These are phyloP conservation scores for Nasonia oneida DNA, from an alignment of 2,888 invertebrate genomes.

Conservation along the genomic window DNA sequence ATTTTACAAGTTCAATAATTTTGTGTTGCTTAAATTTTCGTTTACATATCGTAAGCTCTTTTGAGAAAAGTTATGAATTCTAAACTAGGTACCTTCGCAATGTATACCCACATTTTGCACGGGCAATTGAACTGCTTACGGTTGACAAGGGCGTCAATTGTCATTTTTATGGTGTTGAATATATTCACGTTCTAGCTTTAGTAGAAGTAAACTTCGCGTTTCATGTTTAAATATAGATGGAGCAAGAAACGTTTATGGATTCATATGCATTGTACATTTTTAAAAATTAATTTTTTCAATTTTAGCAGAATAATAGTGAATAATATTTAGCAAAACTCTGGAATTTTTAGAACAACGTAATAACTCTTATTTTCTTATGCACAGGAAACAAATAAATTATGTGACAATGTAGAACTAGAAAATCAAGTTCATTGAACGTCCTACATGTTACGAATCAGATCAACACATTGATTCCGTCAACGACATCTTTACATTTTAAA, in stretches of 20 bases:
- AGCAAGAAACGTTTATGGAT: too few species aligned
- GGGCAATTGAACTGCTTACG: background rate
- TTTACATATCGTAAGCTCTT: background rate
- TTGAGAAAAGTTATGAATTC: background rate
- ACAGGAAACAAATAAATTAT: conserved; percentile 41
- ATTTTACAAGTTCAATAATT: background rate
- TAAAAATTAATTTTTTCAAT: background rate
- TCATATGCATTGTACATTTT: too few species aligned
- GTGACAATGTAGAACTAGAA: conserved; percentile 14
- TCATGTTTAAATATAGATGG: too few species aligned
- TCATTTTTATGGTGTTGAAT: background rate
- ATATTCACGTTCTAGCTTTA: too few species aligned
- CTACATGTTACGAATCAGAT: conserved; percentile 11
- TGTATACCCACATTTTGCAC: background rate
- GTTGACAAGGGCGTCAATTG: background rate
- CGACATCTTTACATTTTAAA: background rate
- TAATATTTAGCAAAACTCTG: background rate
- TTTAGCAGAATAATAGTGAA: background rate
- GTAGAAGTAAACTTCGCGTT: too few species aligned
- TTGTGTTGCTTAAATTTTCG: background rate
- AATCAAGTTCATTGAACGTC: background rate
- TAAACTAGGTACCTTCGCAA: background rate
- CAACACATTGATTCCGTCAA: conserved; percentile 17
- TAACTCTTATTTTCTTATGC: conserved; percentile 23
- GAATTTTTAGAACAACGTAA: background rate